Evolutionary conservation across 2,888 invertebrate genomes (phyloP).

Genomic region (Brachyptera putata): DNA sequence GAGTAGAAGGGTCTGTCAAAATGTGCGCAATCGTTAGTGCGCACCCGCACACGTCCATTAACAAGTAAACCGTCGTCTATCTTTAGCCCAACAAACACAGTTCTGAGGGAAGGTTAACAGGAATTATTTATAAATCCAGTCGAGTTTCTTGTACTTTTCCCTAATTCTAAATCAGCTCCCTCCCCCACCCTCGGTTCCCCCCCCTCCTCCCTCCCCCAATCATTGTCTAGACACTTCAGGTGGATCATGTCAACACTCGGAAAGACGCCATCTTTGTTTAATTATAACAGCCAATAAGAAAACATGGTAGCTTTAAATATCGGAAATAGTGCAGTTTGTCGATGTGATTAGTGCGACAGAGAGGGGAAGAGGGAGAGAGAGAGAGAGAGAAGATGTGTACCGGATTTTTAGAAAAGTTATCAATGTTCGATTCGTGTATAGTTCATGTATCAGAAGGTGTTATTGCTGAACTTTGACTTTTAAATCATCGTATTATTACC

Average conservation of each 20-base stretch:
- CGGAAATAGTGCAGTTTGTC: not conserved
- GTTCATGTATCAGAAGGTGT: no score
- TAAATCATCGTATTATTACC: no score
- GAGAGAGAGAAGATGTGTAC: no score
- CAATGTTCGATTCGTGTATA: no score
- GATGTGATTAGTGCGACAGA: no score
- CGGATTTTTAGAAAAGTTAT: no score
- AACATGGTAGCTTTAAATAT: not conserved
- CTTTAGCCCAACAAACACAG: not conserved
- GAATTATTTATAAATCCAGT: not conserved
- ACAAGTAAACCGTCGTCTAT: no score
- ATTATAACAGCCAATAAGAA: not conserved
- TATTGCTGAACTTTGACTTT: no score
- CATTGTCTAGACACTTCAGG: constrained; percentile 19
- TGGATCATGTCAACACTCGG: not conserved
- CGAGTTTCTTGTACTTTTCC: not conserved
- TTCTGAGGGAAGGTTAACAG: not conserved
- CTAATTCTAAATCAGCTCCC: not conserved
- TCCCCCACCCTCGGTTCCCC: not conserved
- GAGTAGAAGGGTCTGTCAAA: no score
- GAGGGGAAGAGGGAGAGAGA: no score
- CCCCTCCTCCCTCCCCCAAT: not conserved
- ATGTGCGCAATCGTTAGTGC: no score
- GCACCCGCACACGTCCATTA: no score
- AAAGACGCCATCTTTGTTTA: constrained; percentile 5